phyloP scores from a whole-genome alignment of 2,113 vertebrate genomes.

The Dromaius novaehollandiae region DNA sequence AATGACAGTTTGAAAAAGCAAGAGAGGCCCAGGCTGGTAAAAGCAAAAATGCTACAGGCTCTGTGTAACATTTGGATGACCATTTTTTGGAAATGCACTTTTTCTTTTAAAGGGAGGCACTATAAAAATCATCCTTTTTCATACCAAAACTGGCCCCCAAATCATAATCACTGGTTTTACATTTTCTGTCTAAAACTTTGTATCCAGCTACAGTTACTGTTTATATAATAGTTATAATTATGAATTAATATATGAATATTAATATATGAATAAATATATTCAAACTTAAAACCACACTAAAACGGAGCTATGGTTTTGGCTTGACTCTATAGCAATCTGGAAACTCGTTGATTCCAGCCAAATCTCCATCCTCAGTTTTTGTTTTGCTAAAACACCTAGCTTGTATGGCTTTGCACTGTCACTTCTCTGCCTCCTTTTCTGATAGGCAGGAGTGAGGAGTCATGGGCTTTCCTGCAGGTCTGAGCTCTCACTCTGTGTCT shows the following conservation, averaged over 20 bases:
- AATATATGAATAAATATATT: neutral
- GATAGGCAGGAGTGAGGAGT: neutral
- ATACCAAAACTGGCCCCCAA: neutral
- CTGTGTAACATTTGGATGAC: neutral
- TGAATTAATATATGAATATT: no score
- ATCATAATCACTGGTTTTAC: neutral
- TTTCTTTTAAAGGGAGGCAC: neutral
- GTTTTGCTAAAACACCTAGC: neutral
- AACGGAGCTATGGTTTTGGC: neutral
- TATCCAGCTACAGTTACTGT: neutral
- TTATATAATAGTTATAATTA: neutral
- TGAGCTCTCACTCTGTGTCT: neutral
- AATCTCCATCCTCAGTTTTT: neutral
- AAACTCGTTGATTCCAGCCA: neutral
- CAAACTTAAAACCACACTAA: neutral
- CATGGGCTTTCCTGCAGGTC: accelerated
- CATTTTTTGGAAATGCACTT: neutral
- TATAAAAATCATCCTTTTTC: neutral
- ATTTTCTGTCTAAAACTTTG: neutral
- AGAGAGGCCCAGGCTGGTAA: neutral
- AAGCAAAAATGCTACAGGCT: neutral
- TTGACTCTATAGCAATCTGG: neutral
- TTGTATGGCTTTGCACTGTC: neutral
- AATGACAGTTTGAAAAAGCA: constrained; percentile 22
- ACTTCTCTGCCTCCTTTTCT: neutral